phyloP scores from a whole-genome alignment of 2,113 vertebrate genomes.

The Pseudopodoces humilis region DNA sequence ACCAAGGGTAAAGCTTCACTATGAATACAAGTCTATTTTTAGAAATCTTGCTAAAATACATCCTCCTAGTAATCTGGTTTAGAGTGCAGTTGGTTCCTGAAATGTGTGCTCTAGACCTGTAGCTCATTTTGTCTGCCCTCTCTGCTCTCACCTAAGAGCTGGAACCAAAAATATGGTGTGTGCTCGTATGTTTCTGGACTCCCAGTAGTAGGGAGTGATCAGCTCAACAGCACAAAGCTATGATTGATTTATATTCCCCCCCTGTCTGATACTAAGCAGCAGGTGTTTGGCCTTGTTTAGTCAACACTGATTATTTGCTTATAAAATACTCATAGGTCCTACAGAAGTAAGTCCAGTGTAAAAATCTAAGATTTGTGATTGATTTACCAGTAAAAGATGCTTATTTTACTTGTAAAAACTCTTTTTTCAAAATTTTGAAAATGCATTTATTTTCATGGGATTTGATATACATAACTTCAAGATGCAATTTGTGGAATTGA shows the following conservation, averaged over 20 bases:
- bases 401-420: not conserved
- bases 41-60: not conserved
- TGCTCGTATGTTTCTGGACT: not conserved
- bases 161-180: not conserved
- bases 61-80: not conserved
- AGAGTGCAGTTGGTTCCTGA: not conserved
- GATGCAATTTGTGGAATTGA: not conserved
- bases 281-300: not conserved
- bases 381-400: not conserved
- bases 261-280: not conserved
- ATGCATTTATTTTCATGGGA: not conserved
- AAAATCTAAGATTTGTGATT: not conserved
- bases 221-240: not conserved
- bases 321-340: not conserved
- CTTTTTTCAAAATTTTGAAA: not conserved
- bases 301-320: not conserved
- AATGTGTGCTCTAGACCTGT: rapidly evolving
- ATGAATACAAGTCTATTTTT: not conserved
- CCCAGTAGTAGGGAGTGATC: not conserved
- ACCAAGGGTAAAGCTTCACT: not conserved
- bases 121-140: not conserved
- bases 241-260: not conserved
- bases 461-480: not conserved
- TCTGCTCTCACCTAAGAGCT: not conserved
- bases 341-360: not conserved